Percentiles rank a stretch among this genome's conserved stretches.
phyloP scores from a whole-genome alignment of 1,140 invertebrate species.

The Amyelois transitella region DNA sequence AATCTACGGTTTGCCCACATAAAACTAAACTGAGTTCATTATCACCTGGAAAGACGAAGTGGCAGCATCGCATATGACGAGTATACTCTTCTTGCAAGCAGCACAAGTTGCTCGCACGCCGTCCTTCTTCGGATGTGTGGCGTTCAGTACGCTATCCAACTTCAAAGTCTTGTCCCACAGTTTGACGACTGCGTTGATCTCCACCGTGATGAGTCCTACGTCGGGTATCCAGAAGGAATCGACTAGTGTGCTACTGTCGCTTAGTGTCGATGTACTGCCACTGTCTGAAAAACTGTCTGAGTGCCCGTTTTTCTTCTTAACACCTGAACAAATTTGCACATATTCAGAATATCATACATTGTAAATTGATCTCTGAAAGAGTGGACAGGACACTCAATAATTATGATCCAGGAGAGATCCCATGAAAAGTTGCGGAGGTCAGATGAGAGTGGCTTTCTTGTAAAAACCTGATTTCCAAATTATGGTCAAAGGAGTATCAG shows the following conservation, averaged over 20 bases:
- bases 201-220: conserved; percentile 44
- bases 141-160: conserved; percentile 36
- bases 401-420: too few species aligned
- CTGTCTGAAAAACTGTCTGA: conserved; percentile 36
- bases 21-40: too few species aligned
- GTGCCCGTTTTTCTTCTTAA: conserved; percentile 38
- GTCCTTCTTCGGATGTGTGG: conserved; percentile 28
- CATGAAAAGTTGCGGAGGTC: too few species aligned
- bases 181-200: conserved; percentile 51
- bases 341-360: neutral
- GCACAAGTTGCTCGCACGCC: conserved; percentile 40
- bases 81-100: conserved; percentile 39
- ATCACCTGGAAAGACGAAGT: conserved; percentile 52
- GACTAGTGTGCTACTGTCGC: conserved; percentile 34
- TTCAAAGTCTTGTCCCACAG: conserved; percentile 43
- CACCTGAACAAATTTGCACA: conserved; percentile 25
- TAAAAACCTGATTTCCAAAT: too few species aligned
- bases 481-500: too few species aligned
- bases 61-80: conserved; percentile 46
- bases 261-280: conserved; percentile 37
- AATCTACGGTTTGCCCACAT: too few species aligned
- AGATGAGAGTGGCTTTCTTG: too few species aligned
- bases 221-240: conserved; percentile 45
- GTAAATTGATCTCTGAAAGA: neutral
- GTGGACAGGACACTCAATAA: too few species aligned